These are phyloP conservation scores for Apomyelois bistriatella DNA, from an alignment of 2,888 invertebrate genomes.

Conservation along the genomic window DNA sequence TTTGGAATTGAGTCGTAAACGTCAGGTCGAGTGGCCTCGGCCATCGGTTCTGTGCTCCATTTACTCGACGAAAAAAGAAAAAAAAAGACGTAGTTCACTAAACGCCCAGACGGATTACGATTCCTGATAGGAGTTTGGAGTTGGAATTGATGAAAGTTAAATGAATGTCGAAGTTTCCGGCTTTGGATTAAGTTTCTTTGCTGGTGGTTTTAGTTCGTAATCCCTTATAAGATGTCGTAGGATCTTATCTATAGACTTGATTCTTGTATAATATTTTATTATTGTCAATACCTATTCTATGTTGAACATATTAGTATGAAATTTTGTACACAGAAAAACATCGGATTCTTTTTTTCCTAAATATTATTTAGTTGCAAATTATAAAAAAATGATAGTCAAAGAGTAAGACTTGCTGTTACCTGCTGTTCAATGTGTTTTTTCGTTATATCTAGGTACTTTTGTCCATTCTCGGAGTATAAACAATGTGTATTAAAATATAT, in stretches of 20 bases:
- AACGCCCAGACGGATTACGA: conserved; percentile 47
- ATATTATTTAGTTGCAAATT: no score
- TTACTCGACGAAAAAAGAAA: conserved; percentile 57
- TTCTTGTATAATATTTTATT: no score
- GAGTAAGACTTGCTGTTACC: no score
- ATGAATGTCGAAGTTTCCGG: conserved; percentile 47
- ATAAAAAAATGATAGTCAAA: no score
- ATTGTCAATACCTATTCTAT: no score
- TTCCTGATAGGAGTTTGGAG: conserved; percentile 42
- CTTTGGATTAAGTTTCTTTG: conserved; percentile 50
- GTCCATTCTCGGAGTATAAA: no score
- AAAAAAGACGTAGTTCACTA: conserved; percentile 45
- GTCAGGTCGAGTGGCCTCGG: conserved; percentile 67
- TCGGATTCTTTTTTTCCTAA: no score
- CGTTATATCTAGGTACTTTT: no score
- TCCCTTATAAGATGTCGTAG: conserved; percentile 16
- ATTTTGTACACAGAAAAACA: no score
- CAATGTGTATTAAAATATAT: no score
- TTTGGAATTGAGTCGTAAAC: conserved; percentile 77
- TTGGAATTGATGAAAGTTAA: conserved; percentile 49
- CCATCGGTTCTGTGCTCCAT: conserved; percentile 65
- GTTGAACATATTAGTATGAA: no score
- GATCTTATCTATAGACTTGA: background rate
- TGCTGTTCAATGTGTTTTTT: no score
- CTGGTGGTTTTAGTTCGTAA: conserved; percentile 36